Conservation (phyloP, 2,113 vertebrate genomes). For the Podarcis raffonei region DNA sequence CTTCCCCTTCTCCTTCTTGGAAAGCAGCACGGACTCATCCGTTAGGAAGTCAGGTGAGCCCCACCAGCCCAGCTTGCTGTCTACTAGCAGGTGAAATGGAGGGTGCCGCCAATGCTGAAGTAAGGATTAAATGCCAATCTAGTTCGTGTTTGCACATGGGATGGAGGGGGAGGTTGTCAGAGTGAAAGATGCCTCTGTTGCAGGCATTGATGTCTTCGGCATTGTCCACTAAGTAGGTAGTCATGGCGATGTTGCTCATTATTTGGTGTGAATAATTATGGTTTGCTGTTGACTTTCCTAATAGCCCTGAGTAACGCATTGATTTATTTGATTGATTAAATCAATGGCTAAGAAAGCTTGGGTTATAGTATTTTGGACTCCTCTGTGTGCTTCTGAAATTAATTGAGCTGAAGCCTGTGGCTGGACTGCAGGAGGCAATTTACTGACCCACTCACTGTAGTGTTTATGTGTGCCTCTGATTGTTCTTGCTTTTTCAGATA, state of each 20-base stretch:
- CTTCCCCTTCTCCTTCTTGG: too few relatives aligned
- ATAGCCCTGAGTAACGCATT: neutral
- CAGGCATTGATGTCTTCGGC: neutral
- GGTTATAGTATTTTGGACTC: neutral
- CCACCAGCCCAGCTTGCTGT: too few relatives aligned
- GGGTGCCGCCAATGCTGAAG: too few relatives aligned
- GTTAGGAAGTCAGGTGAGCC: too few relatives aligned
- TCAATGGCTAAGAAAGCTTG: neutral
- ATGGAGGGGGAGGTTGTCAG: too few relatives aligned
- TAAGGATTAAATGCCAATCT: too few relatives aligned
- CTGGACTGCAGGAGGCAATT: neutral
- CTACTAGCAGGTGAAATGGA: too few relatives aligned
- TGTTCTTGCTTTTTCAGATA: neutral
- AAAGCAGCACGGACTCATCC: too few relatives aligned
- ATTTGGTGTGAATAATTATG: neutral
- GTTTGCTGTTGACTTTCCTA: neutral
- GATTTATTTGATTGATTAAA: neutral
- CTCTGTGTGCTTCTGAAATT: neutral
- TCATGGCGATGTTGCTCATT: neutral
- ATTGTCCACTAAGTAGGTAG: neutral
- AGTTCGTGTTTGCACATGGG: too few relatives aligned
- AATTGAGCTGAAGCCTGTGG: neutral
- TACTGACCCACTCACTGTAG: neutral
- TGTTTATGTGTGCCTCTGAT: neutral
- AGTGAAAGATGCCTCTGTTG: neutral